Base-by-base conservation (phyloP, 2,888 invertebrate genomes). In the Leucophora obtusa region DNA sequence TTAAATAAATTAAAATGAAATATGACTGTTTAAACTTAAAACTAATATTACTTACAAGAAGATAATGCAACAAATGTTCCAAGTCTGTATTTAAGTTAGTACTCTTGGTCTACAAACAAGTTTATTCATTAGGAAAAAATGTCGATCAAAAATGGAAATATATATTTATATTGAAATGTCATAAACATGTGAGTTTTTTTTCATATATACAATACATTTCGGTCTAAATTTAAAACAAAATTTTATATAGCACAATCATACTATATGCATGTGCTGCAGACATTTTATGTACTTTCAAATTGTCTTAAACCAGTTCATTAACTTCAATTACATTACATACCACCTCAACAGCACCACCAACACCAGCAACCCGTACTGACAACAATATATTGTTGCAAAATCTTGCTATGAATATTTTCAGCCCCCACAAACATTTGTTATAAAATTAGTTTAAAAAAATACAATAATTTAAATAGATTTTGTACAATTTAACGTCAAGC, bases 401-500 rank as follows among this genome's bases (percentile, higher is more conserved):
- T 47, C n/a, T 14, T 47, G 15, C n/a, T 47, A 15, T 47, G 11
- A 8, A 38, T n/a, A 11, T 38, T 14, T 47, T 1, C 43, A n/a
- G 43, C 43, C 43, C 43, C 43, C 43, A 47, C 43, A 43, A 2
- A 65, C 54, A 69, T 69, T 78, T 60, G 51, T 66, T 78, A 56
- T 68, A 62, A 78, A 47, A 54, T 71, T 66, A 72, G 72, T 66
- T 62, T 47, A 51, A 51, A 60, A 35, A 60, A 21, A 69, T 68
- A 68, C 50, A 69, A 63, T 18, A 71, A 75, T 66, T 75, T 75
- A 38, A 68, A 68, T 70, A 71, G 35, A 71, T 68, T 80, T 76
- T 80, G 62, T 54, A 62, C 56, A 72, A 76, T 66, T 81, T 74
- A 70, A 66, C 81, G 77, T 81, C 81, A 81, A 81, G 81, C 81